Base-by-base conservation (phyloP, 2,888 invertebrate genomes). In the Oegoconia quadripuncta region DNA sequence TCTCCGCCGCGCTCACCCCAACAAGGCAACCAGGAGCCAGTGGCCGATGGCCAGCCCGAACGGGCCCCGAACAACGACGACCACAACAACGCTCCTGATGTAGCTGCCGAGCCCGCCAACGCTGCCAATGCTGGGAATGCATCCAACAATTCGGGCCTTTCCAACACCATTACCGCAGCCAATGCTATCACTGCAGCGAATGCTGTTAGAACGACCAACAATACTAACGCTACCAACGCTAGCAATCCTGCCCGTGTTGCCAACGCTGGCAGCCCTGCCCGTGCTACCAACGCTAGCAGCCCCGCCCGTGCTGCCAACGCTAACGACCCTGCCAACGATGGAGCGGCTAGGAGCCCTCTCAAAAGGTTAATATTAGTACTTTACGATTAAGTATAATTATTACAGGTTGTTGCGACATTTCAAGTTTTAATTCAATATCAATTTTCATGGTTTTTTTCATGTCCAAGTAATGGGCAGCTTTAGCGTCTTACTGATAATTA, bases 1-100 rank as follows among this genome's bases (percentile, higher is more conserved):
- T 1, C 70, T 63, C 5, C 60, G 38, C 46, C 58, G 30, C 54
- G 59, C 3, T 66, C 65, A 32, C 51, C 59, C 9, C 59, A 17
- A 53, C 63, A 14, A 52, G 46, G 27, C 45, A 47, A 8, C 47
- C 61, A 2, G n/a, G 75, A 75, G 40, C 65, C 63, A 7, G 37
- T 51, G 1, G 36, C 53, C 0, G 74, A 75, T 26, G 64, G 58
- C 27, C 59, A 69, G 22, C 55, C 66, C 0, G 86, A 83, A 39
- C 83, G 82, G 84, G 68, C 78, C 16, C 78, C 82, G 0, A 76
- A 74, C 1, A 74, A 74, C 1, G 74, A 74, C 1, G 84, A 83
- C 31, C 83, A 83, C 39, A 74, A 77, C 36, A 72, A 74, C 8
- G 74, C 77, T 5, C 73, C 78, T 0, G 84, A 81, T 42, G 53